Evolutionary conservation across 2,797 vertebrate species (phyloP).

Genomic region (Sebastes paucispinis): DNA sequence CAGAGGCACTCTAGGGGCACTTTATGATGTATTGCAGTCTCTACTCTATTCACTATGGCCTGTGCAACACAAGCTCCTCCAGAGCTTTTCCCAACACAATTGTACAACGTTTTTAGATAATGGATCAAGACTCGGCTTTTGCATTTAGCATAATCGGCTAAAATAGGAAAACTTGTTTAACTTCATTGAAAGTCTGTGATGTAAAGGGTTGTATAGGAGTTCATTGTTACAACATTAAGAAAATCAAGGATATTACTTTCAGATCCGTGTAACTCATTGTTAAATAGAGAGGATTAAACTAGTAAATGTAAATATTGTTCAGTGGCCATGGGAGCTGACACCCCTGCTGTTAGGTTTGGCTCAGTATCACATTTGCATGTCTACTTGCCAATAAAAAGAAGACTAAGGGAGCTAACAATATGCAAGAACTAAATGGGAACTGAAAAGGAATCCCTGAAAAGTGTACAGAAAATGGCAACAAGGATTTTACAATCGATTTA

Average conservation of each 20-base stretch:
- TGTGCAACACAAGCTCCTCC: background rate
- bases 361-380: constrained; percentile 21
- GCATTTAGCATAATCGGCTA: background rate
- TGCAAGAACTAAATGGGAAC: constrained; percentile 29
- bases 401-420: constrained; percentile 44
- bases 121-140: background rate
- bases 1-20: background rate
- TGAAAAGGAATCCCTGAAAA: constrained; percentile 31
- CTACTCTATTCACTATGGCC: background rate
- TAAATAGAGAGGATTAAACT: background rate
- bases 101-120: background rate
- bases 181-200: background rate
- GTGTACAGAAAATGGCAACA: constrained; percentile 41
- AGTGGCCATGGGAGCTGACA: constrained; percentile 27
- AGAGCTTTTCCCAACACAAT: background rate
- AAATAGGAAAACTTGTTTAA: background rate
- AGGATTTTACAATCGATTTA: constrained; percentile 86
- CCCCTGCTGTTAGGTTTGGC: constrained; percentile 28
- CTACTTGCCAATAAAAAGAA: constrained; percentile 25
- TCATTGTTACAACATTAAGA: background rate
- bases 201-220: background rate
- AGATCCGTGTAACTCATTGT: background rate
- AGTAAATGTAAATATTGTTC: constrained; percentile 26
- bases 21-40: background rate
- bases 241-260: background rate